phyloP scores from a whole-genome alignment of 2,888 invertebrate species.

The Uloborus plumipes region DNA sequence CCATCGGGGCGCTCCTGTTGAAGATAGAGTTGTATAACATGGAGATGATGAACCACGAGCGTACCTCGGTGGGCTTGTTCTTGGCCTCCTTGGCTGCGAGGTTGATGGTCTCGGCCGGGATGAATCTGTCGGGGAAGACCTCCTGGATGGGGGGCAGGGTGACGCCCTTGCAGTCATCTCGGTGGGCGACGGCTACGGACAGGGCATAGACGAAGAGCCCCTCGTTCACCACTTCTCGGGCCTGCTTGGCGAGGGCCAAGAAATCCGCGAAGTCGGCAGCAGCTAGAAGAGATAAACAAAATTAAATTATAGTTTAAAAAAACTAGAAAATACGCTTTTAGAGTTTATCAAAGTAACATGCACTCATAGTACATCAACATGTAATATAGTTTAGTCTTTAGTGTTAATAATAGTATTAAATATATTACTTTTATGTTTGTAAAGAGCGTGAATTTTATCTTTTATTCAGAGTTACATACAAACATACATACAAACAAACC shows the following conservation, averaged over 20 bases:
- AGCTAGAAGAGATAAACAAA: constrained; percentile 26
- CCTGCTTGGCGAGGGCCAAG: constrained; percentile 51
- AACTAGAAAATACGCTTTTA: no score
- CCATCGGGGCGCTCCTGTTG: no score
- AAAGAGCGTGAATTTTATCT: no score
- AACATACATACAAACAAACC: no score
- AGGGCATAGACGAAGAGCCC: constrained; percentile 85
- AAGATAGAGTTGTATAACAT: no score
- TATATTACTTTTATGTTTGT: no score
- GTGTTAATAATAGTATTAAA: no score
- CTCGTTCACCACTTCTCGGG: constrained; percentile 82
- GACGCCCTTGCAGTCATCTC: constrained; percentile 80
- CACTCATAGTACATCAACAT: no score
- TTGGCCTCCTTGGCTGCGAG: constrained; percentile 80
- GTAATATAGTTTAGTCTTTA: no score
- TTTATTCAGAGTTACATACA: no score
- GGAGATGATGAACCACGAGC: background rate
- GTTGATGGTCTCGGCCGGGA: constrained; percentile 81
- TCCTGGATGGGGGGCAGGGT: constrained; percentile 82
- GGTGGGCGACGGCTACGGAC: constrained; percentile 82
- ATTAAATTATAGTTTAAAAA: no score
- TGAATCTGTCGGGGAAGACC: constrained; percentile 85
- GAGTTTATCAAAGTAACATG: no score
- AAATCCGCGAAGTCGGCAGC: constrained; percentile 53
- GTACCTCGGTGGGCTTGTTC: constrained; percentile 67